These are phyloP conservation scores for Laothoe populi DNA, from an alignment of 2,888 invertebrate genomes.

Conservation along the genomic window DNA sequence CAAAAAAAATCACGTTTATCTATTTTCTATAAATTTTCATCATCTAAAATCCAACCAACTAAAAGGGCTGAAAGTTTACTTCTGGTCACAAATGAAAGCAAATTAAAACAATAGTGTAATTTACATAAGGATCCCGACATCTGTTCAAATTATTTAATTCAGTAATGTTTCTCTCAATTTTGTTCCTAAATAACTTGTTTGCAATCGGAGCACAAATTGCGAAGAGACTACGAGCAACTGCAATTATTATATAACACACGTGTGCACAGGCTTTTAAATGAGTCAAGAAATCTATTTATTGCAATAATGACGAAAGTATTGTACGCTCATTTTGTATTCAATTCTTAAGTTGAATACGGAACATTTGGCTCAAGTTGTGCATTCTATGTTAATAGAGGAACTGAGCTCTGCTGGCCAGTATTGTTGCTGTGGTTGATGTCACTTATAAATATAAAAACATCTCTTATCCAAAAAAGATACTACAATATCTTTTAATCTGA, in stretches of 20 bases:
- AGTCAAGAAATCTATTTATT: slow-evolving; percentile 24
- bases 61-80: too few species aligned
- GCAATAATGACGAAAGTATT: slow-evolving; percentile 24
- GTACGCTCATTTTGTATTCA: slow-evolving; percentile 21
- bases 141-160: neutral
- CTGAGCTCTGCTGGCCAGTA: slow-evolving; percentile 24
- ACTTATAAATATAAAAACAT: neutral
- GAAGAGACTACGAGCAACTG: neutral
- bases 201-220: neutral
- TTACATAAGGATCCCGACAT: too few species aligned
- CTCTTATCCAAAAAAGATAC: too few species aligned
- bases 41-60: too few species aligned
- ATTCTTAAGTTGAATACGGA: slow-evolving; percentile 33
- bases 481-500: too few species aligned
- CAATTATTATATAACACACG: slow-evolving; percentile 19
- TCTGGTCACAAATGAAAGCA: too few species aligned
- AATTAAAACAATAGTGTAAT: too few species aligned
- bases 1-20: too few species aligned
- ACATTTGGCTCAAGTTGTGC: slow-evolving; percentile 44
- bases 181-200: neutral
- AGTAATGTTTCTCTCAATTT: neutral
- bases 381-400: slow-evolving; percentile 46
- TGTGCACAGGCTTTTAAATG: slow-evolving; percentile 22
- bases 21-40: too few species aligned
- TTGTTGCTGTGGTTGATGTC: slow-evolving; percentile 11